phyloP scores from a whole-genome alignment of 2,113 vertebrate genomes.

The Brachionichthys hirsutus region DNA sequence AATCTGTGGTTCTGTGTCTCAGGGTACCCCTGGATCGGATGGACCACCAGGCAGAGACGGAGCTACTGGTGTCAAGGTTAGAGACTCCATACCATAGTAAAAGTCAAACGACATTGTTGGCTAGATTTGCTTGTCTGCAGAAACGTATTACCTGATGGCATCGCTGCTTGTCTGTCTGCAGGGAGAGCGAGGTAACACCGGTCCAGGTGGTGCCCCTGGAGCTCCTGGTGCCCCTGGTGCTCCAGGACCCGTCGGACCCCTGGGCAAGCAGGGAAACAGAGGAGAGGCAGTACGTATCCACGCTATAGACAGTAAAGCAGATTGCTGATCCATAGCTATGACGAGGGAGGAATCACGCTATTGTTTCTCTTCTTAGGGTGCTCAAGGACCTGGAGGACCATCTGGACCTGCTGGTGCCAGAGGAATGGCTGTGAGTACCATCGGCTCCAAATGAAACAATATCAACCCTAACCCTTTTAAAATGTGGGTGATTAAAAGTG shows the following conservation, averaged over 20 bases:
- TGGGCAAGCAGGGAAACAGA: conserved; percentile 97
- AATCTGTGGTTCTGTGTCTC: conserved; percentile 18
- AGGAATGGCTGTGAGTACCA: conserved; percentile 89
- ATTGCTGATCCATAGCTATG: background rate
- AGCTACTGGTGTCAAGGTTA: conserved; percentile 87
- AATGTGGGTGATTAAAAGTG: background rate
- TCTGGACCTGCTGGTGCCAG: conserved; percentile 89
- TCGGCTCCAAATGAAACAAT: background rate
- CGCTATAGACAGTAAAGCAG: background rate
- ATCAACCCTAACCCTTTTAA: background rate
- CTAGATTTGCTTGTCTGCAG: background rate
- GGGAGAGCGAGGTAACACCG: conserved; percentile 95
- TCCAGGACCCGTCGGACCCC: conserved; percentile 89
- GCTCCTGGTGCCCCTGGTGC: conserved; percentile 88
- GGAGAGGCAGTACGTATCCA: conserved; percentile 88
- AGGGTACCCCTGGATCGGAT: conserved; percentile 92
- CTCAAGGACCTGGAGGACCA: conserved; percentile 93
- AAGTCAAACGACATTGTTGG: background rate
- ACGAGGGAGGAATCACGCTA: background rate
- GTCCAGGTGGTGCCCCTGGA: conserved; percentile 86
- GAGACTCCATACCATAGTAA: background rate
- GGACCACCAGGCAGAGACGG: conserved; percentile 95
- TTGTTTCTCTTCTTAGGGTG: conserved; percentile 76
- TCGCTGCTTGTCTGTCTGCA: conserved; percentile 52
- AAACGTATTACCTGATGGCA: background rate